Evolutionary conservation across 1,140 invertebrate genomes (phyloP).

Genomic region (Eurosta solidaginis): DNA sequence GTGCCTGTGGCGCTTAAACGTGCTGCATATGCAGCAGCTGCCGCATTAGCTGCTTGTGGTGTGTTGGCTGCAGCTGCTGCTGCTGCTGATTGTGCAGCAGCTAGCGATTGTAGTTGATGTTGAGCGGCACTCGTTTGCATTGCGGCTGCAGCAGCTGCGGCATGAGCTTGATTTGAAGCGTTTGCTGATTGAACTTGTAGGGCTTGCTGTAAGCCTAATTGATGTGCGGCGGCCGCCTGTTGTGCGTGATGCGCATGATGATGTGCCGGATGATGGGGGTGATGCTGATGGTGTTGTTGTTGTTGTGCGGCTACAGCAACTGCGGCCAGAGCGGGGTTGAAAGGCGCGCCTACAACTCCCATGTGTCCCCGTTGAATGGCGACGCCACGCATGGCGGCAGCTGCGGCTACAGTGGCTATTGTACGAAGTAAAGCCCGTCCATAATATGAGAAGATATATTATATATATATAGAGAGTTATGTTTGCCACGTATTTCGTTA

Average conservation of each 20-base stretch:
- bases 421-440: not conserved
- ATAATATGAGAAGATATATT: too few species aligned
- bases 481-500: not conserved
- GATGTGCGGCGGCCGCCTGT: constrained; percentile 32
- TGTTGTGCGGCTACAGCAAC: constrained; percentile 65
- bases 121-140: constrained; percentile 40
- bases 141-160: constrained; percentile 41
- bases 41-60: constrained; percentile 45
- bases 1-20: constrained; percentile 65
- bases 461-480: too few species aligned
- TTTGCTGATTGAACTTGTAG: constrained; percentile 62
- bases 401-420: constrained; percentile 62
- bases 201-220: constrained; percentile 32
- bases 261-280: constrained; percentile 64
- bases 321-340: constrained; percentile 66
- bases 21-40: constrained; percentile 59
- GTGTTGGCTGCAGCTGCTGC: constrained; percentile 41
- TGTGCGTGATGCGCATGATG: constrained; percentile 58
- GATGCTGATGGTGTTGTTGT: constrained; percentile 67
- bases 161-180: constrained; percentile 46
- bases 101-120: constrained; percentile 34
- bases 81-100: constrained; percentile 36
- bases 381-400: constrained; percentile 71
- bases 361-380: constrained; percentile 71
- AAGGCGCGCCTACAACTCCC: constrained; percentile 62